Evolutionary conservation across 2,888 invertebrate genomes (phyloP).

Genomic region (Hecatera dysodea): DNA sequence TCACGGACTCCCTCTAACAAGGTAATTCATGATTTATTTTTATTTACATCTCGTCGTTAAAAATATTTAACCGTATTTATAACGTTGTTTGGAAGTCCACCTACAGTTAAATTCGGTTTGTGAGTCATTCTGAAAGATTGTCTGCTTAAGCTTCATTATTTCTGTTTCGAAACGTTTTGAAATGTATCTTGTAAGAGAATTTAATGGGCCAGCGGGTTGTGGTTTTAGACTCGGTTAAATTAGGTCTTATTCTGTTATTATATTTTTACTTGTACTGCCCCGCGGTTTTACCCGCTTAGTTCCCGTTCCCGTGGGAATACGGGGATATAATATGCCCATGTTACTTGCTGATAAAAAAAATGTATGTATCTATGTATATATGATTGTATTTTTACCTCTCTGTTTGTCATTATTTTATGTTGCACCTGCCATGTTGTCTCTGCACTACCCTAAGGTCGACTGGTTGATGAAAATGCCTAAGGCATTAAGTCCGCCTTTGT

Average conservation of each 20-base stretch:
- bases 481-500: no score
- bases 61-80: slow-evolving; percentile 49
- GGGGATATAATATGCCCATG: no score
- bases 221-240: slow-evolving; percentile 6
- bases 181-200: slow-evolving; percentile 18
- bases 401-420: no score
- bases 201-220: slow-evolving; percentile 10
- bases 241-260: background rate
- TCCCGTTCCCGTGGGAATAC: no score
- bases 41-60: slow-evolving; percentile 40
- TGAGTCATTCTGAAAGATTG: slow-evolving; percentile 60
- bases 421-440: no score
- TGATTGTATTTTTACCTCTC: no score
- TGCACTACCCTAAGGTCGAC: no score
- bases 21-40: slow-evolving; percentile 42
- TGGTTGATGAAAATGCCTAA: no score
- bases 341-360: no score
- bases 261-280: no score
- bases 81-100: slow-evolving; percentile 19
- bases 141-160: slow-evolving; percentile 37
- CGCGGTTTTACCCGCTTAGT: no score
- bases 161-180: slow-evolving; percentile 37
- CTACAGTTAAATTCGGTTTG: slow-evolving; percentile 46
- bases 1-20: background rate
- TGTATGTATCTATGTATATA: no score